These are phyloP conservation scores for Heliconius himera DNA, from an alignment of 1,140 invertebrate species.

Conservation along the genomic window DNA sequence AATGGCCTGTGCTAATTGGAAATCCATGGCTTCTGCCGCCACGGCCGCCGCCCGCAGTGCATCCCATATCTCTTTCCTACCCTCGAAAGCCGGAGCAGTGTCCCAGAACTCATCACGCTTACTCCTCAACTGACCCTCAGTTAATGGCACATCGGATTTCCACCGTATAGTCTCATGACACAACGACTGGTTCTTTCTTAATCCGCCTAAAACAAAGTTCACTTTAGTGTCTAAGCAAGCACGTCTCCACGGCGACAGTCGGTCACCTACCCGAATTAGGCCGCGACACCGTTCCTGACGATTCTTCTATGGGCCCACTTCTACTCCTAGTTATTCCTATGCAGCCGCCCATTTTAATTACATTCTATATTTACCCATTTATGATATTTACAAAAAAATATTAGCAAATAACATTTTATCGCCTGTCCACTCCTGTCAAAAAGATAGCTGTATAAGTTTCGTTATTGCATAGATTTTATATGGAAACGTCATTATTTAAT, in stretches of 20 bases:
- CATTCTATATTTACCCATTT: slow-evolving; percentile 72
- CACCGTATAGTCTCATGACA: slow-evolving; percentile 96
- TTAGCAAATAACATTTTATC: slow-evolving; percentile 78
- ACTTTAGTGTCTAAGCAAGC: slow-evolving; percentile 44
- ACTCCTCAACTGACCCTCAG: slow-evolving; percentile 94
- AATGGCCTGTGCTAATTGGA: slow-evolving; percentile 96
- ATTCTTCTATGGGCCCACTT: slow-evolving; percentile 89
- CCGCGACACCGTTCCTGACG: slow-evolving; percentile 88
- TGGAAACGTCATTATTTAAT: slow-evolving; percentile 36
- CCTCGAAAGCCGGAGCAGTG: slow-evolving; percentile 97
- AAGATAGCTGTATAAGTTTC: slow-evolving; percentile 70
- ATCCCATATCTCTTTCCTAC: slow-evolving; percentile 99
- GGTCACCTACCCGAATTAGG: slow-evolving; percentile 86
- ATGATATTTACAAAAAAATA: slow-evolving; percentile 74
- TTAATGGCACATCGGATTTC: slow-evolving; percentile 97
- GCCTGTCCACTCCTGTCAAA: slow-evolving; percentile 68
- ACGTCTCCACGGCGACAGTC: slow-evolving; percentile 65
- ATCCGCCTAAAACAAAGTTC: slow-evolving; percentile 83
- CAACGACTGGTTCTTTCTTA: slow-evolving; percentile 95
- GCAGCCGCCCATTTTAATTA: slow-evolving; percentile 90
- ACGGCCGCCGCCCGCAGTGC: slow-evolving; percentile 95
- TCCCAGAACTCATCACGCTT: slow-evolving; percentile 99
- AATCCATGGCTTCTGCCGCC: slow-evolving; percentile 94
- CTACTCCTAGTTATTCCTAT: slow-evolving; percentile 90
- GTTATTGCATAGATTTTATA: slow-evolving; percentile 47